A percentile compares a stretch with the other conserved stretches of the same genome.
These are phyloP conservation scores for Scomberomorus guttatus DNA, from an alignment of 2,797 vertebrate genomes.

Conservation along the genomic window DNA sequence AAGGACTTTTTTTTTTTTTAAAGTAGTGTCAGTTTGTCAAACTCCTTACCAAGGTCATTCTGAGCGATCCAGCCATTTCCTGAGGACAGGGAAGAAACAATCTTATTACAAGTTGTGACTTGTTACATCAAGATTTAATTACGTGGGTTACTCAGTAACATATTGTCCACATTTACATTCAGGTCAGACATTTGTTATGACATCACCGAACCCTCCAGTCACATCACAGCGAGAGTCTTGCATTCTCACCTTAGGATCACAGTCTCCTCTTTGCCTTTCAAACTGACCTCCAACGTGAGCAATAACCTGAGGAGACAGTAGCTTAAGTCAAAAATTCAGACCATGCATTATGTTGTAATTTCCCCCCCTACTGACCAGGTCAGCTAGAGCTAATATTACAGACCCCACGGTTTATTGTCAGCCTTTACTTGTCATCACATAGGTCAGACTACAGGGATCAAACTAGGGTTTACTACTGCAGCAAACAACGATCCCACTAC, in stretches of 20 bases:
- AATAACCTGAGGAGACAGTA: not conserved
- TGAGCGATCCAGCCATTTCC: fast-evolving
- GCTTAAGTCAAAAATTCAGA: slow-evolving; percentile 20
- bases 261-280: fast-evolving
- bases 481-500: not conserved
- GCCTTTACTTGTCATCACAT: slow-evolving; percentile 78
- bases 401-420: slow-evolving; percentile 80
- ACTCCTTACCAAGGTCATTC: not conserved
- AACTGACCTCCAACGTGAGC: fast-evolving
- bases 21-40: not conserved
- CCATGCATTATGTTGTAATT: fast-evolving
- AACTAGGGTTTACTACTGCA: not conserved
- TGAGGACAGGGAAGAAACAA: not conserved
- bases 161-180: slow-evolving; percentile 81
- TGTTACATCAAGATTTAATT: fast-evolving
- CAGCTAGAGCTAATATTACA: slow-evolving; percentile 88
- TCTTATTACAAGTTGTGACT: slow-evolving; percentile 23
- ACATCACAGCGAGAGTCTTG: fast-evolving
- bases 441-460: slow-evolving; percentile 58
- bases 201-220: slow-evolving; percentile 76
- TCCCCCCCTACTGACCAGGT: slow-evolving; percentile 65
- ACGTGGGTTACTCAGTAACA: slow-evolving; percentile 73
- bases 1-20: too few species aligned
- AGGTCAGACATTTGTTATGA: slow-evolving; percentile 88
- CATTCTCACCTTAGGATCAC: slow-evolving; percentile 44